Conservation (phyloP, 1,140 invertebrate species). For the Drosophila baimaii region DNA sequence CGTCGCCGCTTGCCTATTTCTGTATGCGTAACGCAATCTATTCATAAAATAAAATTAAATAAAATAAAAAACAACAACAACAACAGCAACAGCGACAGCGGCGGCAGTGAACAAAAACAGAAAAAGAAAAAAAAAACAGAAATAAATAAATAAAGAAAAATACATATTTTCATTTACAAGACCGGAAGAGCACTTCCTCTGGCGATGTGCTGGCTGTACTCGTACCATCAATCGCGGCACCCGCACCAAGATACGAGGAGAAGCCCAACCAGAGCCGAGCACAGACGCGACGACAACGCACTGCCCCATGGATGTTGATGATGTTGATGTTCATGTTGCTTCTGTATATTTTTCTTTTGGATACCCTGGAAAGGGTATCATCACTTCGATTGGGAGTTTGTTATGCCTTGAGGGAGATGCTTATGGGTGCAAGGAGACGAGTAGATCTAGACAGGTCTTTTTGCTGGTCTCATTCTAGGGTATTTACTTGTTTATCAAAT, state of each 20-base stretch:
- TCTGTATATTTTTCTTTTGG: neutral
- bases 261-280: constrained; percentile 1
- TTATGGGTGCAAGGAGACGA: neutral
- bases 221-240: constrained; percentile 59
- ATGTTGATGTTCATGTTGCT: constrained; percentile 25
- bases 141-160: constrained; percentile 57
- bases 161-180: constrained; percentile 83
- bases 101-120: constrained; percentile 12
- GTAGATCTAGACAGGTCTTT: neutral
- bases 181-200: constrained; percentile 81
- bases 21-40: constrained; percentile 83
- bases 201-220: constrained; percentile 49
- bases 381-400: neutral
- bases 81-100: constrained; percentile 10
- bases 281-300: constrained; percentile 16
- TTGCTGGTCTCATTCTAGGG: neutral
- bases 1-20: constrained; percentile 59
- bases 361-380: neutral
- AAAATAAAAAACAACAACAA: constrained; percentile 62
- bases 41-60: constrained; percentile 83
- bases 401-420: neutral
- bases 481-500: neutral
- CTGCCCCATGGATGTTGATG: constrained; percentile 26
- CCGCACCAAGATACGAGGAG: constrained; percentile 55
- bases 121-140: constrained; percentile 14